phyloP scores from a whole-genome alignment of 2,888 invertebrate genomes.

The Drosophila algonquin region DNA sequence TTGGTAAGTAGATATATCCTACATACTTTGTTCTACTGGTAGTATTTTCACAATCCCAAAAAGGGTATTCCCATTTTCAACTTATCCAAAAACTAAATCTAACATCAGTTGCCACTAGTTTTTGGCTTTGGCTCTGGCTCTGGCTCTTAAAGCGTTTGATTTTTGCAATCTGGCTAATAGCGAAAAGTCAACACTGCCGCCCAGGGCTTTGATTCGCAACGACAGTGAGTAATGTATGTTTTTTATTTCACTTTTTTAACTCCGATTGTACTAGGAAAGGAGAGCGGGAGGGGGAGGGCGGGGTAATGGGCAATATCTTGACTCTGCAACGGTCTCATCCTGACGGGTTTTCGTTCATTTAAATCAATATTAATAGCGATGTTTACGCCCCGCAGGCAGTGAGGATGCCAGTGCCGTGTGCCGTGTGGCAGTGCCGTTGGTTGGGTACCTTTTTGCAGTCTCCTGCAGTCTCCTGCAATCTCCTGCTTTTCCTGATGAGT shows the following conservation, averaged over 20 bases:
- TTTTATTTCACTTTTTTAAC: neutral
- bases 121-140: constrained; percentile 37
- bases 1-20: neutral
- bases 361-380: constrained; percentile 73
- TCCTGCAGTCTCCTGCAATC: constrained; percentile 6
- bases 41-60: neutral
- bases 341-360: constrained; percentile 42
- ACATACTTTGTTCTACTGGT: neutral
- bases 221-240: constrained; percentile 62
- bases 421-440: neutral
- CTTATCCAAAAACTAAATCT: neutral
- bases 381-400: constrained; percentile 55
- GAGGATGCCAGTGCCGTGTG: constrained; percentile 29
- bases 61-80: neutral
- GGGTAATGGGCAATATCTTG: constrained; percentile 12
- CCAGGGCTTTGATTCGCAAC: constrained; percentile 52
- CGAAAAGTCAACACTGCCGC: constrained; percentile 59
- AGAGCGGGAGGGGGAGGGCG: no score
- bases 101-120: constrained; percentile 3
- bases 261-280: neutral
- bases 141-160: constrained; percentile 63
- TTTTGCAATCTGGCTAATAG: constrained; percentile 71
- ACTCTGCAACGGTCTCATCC: neutral
- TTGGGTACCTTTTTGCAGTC: constrained; percentile 52
- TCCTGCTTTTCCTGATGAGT: constrained; percentile 2